These are phyloP conservation scores for Heliconius ethilla DNA, from an alignment of 2,888 invertebrate species.

Conservation along the genomic window DNA sequence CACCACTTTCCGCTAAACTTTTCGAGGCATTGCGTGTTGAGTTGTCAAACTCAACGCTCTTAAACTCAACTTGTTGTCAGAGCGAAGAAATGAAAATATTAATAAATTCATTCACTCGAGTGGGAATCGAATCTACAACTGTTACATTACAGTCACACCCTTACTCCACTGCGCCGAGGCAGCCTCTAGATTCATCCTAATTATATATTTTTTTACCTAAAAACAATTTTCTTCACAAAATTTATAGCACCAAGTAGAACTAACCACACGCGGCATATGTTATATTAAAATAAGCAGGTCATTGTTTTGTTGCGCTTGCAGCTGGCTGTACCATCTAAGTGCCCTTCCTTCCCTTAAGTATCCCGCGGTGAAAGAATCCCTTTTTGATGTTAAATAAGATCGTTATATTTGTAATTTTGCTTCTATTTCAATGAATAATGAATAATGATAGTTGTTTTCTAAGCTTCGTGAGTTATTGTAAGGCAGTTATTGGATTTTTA, in stretches of 20 bases:
- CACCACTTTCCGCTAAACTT: no score
- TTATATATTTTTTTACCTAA: no score
- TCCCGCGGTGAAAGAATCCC: slow-evolving; percentile 47
- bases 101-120: no score
- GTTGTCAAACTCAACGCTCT: no score
- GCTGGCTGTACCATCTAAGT: slow-evolving; percentile 50
- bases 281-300: slow-evolving; percentile 64
- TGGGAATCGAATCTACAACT: no score
- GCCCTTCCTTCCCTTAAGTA: slow-evolving; percentile 42
- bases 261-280: slow-evolving; percentile 46
- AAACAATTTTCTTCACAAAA: neutral
- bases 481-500: neutral
- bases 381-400: slow-evolving; percentile 46
- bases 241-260: slow-evolving; percentile 42
- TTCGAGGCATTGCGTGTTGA: no score
- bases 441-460: slow-evolving; percentile 2
- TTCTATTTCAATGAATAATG: slow-evolving; percentile 13
- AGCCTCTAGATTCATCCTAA: no score
- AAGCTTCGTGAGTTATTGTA: slow-evolving; percentile 3
- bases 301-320: slow-evolving; percentile 54
- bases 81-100: no score
- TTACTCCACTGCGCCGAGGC: no score
- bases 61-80: no score
- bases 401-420: slow-evolving; percentile 39
- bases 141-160: no score